Evolutionary conservation across 2,113 vertebrate species (phyloP).

Genomic region (Anser cygnoides): DNA sequence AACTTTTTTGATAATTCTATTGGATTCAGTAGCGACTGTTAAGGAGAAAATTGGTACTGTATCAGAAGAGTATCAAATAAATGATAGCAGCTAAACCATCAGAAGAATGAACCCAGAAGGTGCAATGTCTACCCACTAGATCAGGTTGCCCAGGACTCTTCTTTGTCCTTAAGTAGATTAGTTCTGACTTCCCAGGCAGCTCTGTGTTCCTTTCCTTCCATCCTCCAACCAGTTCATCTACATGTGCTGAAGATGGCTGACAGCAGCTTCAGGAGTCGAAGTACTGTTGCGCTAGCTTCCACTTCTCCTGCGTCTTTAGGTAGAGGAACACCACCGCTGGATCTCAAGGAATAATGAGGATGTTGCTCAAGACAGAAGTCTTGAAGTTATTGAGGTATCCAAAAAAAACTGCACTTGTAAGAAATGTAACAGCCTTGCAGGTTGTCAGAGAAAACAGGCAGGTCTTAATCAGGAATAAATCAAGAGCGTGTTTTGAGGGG

Average conservation of each 20-base stretch:
- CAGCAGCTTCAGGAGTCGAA: background rate
- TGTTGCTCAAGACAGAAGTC: background rate
- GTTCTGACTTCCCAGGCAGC: background rate
- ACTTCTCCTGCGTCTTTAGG: background rate
- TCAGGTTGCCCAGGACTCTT: background rate
- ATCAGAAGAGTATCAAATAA: background rate
- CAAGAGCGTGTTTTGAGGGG: conserved; percentile 26
- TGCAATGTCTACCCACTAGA: background rate
- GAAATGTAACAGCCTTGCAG: background rate
- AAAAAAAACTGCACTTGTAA: conserved; percentile 6
- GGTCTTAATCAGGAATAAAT: conserved; percentile 58
- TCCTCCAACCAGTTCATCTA: background rate
- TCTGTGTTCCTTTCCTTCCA: background rate
- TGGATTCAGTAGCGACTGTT: background rate
- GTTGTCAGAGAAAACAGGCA: conserved; percentile 8
- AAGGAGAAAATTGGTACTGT: background rate
- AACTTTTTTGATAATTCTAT: background rate
- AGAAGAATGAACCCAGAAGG: background rate
- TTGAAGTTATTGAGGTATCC: conserved; percentile 2
- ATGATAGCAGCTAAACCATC: background rate
- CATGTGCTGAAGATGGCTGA: background rate
- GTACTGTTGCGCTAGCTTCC: background rate
- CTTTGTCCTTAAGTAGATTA: background rate
- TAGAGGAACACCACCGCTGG: background rate
- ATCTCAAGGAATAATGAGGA: background rate